Base-by-base conservation (phyloP, 2,888 invertebrate species). In the Scaptodrosophila latifasciaeformis region DNA sequence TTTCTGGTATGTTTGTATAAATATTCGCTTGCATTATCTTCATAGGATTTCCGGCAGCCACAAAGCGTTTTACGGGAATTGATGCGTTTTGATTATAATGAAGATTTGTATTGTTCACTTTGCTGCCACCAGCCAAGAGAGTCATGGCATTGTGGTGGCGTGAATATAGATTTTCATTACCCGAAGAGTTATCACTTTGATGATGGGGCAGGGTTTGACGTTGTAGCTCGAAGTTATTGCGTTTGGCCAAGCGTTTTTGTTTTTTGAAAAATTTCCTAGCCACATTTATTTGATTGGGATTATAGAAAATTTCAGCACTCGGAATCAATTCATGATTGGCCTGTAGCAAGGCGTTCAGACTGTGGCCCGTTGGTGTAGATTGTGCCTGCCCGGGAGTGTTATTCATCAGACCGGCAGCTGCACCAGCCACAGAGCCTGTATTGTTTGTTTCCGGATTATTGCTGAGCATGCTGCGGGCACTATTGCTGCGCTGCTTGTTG, bases 231-330 rank as follows among this genome's bases (percentile, higher is more conserved):
- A 94, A 87, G 75, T 93, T 93, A 71, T 91, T 92, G 53, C 92
- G 90, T 76, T 92, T 92, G 84, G 91, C 89, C 65, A 93, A 88
- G 40, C 93, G 89, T 53, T 92, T 89, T 81, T 95, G 95, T 70
- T 94, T 94, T 71, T 94, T 94, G 86, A 97, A 97, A 84, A 96
- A 97, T 81, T 95, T 95, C 63, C 95, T 90, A 0, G 97, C 97
- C 0, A 96, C 95, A 30, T 95, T 96, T 85, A 95, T 96, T 86
- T 97, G 97, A 84, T 95, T 93, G 0, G 96, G 95, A 85, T 97
- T 96, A 83, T 96, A 96, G 85, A 96, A 97, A 80, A 93, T 89
- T 60, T 94, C 93, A 0, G 93, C 92, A 0, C 91, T 91, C 34
- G 85, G 85, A 45, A 85, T 83, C 37, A 45, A 51, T 27, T 84